Evolutionary conservation across 2,797 vertebrate species (phyloP).

Genomic region (Gephyroberyx darwinii): DNA sequence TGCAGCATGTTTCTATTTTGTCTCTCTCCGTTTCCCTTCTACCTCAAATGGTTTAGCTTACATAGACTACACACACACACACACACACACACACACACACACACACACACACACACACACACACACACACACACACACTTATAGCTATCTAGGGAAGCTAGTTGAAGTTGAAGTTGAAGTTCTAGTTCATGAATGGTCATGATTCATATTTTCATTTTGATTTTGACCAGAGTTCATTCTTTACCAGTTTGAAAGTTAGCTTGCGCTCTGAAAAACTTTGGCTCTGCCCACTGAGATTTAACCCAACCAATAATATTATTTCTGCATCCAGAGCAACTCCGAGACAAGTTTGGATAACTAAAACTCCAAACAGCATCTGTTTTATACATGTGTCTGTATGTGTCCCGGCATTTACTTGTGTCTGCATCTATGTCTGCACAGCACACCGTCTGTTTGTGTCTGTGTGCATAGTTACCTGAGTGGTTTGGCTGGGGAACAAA

Average conservation of each 20-base stretch:
- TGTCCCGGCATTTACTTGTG: slow-evolving; percentile 27
- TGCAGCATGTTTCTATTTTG: too few species aligned
- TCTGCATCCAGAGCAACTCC: neutral
- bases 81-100: too few species aligned
- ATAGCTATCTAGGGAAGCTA: too few species aligned
- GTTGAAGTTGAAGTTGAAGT: too few species aligned
- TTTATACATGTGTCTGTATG: slow-evolving; percentile 11
- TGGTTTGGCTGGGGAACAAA: slow-evolving; percentile 64
- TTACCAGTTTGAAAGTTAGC: slow-evolving; percentile 6
- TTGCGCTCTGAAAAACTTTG: neutral
- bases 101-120: too few species aligned
- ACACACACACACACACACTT: too few species aligned
- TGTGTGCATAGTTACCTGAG: slow-evolving; percentile 54
- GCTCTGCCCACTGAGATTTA: too few species aligned
- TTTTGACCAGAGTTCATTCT: slow-evolving; percentile 4
- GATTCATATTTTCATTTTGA: neutral
- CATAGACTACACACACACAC: too few species aligned
- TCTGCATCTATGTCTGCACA: slow-evolving; percentile 36
- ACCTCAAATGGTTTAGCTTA: too few species aligned
- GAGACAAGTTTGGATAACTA: too few species aligned
- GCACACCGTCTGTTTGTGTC: slow-evolving; percentile 48
- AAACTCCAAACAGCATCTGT: slow-evolving; percentile 17
- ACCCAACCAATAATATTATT: slow-evolving; percentile 4
- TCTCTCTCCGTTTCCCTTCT: too few species aligned
- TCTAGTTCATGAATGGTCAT: neutral